Evolutionary conservation across 2,888 invertebrate genomes (phyloP), one percentile per base, ranked within the genome.

Genomic region (Morpho deidamia): DNA sequence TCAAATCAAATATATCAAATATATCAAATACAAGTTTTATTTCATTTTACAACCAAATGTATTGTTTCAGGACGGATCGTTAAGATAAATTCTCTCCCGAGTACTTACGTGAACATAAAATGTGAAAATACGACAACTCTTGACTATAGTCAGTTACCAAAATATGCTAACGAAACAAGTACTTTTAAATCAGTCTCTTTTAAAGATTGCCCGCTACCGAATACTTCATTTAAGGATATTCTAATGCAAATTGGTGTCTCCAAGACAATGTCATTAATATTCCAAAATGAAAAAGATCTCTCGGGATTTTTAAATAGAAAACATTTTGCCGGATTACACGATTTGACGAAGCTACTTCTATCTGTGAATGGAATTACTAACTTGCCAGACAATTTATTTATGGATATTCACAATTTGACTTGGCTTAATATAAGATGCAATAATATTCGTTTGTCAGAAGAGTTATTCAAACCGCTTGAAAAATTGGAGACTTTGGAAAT

Each of bases 341-440:
- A 90, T 60, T 72, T 86, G 45, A 90, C 90, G 1, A 88, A 90
- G 49, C 73, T 95, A 48, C 78, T 91, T 11, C 77, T 95, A 3
- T 91, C 91, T 9, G 90, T 91, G 40, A 94, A 94, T 67, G 91
- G 91, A 10, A 76, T 94, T 7, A 89, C 90, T 0, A 86, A 91
- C 58, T 79, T 95, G 39, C 91, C 92, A 0, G 90, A 90, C 42
- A 92, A 94, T 71, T 68, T 94, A 11, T 91, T 95, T 60, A 73
- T 72, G 14, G 92, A 92, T 62, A 78, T 93, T 58, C 83, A 81
- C 44, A 91, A 93, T 59, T 71, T 95, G n/a, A 91, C 83, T 5
- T 91, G 91, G 90, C 73, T 95, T 49, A 92, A 93, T 66, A 90
- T 95, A 63, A 85, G 91, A 55, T 91, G 91, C 2, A 93, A 93